Evolutionary conservation across 2,113 vertebrate species (phyloP).

Genomic region (Eira barbara): DNA sequence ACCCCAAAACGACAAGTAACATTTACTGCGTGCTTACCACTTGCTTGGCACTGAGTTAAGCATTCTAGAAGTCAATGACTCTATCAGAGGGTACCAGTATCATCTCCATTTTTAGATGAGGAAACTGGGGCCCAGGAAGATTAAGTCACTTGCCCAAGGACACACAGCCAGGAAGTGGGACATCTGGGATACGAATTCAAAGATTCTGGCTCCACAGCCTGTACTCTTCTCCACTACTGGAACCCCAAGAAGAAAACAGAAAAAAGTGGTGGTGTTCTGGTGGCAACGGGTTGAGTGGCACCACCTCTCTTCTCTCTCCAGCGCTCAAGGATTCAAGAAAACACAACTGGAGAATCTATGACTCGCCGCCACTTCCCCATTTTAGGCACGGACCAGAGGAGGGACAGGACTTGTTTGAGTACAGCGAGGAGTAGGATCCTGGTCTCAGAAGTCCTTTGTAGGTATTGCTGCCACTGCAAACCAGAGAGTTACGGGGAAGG

Average conservation of each 20-base stretch:
- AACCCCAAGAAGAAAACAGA: not conserved
- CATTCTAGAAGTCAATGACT: not conserved
- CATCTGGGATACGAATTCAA: not conserved
- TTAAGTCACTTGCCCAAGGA: conserved; percentile 13
- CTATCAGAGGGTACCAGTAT: conserved; percentile 15
- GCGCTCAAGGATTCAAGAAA: not conserved
- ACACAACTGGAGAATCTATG: not conserved
- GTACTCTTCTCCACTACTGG: not conserved
- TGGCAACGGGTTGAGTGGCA: not conserved
- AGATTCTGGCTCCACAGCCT: not conserved
- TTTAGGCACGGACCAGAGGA: not conserved
- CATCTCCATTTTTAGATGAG: conserved; percentile 43
- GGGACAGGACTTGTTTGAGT: not conserved
- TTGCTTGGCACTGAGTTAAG: conserved; percentile 56
- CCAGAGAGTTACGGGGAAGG: not conserved
- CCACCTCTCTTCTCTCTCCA: no score
- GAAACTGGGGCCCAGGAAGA: conserved; percentile 20
- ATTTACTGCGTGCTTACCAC: conserved; percentile 26
- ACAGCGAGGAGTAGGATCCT: not conserved
- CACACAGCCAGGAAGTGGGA: conserved; percentile 11
- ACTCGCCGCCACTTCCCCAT: not conserved
- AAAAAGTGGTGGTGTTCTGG: not conserved
- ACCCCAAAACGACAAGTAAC: not conserved
- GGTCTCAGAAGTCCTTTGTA: not conserved
- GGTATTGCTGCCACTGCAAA: not conserved